Conservation (phyloP, 2,113 vertebrate species). For the Marmota monax region DNA sequence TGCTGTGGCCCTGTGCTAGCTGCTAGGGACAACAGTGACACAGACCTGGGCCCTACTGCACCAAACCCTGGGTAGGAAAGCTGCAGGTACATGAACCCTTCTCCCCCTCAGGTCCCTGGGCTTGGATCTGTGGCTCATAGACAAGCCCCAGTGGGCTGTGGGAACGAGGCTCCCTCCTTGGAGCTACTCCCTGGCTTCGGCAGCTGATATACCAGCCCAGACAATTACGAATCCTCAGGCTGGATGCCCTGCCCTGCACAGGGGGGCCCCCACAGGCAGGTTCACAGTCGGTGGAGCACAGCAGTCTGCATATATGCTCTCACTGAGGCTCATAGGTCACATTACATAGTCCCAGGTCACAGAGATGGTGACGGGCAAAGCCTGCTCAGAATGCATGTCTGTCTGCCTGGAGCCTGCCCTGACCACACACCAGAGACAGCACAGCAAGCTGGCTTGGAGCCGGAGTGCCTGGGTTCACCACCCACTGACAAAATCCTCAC, state of each 20-base stretch:
- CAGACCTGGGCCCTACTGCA: background rate
- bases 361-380: background rate
- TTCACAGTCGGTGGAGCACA: background rate
- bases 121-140: background rate
- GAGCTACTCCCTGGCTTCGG: background rate
- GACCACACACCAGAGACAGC: background rate
- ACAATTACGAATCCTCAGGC: background rate
- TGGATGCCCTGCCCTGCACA: background rate
- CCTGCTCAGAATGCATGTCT: background rate
- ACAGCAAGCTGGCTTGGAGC: background rate
- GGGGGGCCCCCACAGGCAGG: background rate
- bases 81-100: too few species aligned
- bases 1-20: background rate
- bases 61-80: background rate
- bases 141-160: fast-evolving
- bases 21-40: background rate
- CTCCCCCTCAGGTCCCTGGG: background rate
- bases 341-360: background rate
- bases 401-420: background rate
- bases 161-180: background rate
- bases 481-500: fast-evolving
- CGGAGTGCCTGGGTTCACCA: background rate
- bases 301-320: background rate
- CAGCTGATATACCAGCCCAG: background rate
- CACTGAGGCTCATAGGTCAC: background rate